Evolutionary conservation across 2,113 vertebrate genomes (phyloP).

Genomic region (Seriola quinqueradiata): DNA sequence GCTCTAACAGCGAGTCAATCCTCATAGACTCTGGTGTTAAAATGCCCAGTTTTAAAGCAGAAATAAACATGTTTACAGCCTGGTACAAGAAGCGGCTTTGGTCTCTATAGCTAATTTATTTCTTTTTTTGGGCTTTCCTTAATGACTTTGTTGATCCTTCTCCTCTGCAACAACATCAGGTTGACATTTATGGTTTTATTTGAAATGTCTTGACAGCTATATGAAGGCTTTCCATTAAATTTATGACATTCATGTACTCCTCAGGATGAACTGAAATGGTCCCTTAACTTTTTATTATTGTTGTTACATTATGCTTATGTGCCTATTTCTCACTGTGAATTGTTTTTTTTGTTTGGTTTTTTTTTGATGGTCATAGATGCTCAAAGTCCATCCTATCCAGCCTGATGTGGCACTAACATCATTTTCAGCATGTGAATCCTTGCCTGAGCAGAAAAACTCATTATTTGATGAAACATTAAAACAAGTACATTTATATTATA

Average conservation of each 20-base stretch:
- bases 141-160: no score
- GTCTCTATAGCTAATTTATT: no score
- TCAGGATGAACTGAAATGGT: not conserved
- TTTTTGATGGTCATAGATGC: not conserved
- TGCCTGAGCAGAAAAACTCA: slow-evolving; percentile 31
- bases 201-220: no score
- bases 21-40: no score
- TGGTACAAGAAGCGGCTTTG: no score
- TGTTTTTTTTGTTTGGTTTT: not conserved
- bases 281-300: not conserved
- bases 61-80: no score
- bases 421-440: slow-evolving; percentile 19
- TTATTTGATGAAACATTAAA: slow-evolving; percentile 64
- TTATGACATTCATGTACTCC: not conserved
- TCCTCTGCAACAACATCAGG: no score
- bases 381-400: slow-evolving; percentile 7
- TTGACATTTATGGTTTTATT: no score
- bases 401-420: slow-evolving; percentile 15
- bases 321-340: not conserved
- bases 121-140: no score
- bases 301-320: not conserved
- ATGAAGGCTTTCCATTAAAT: not conserved
- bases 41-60: no score
- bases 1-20: no score
- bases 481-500: slow-evolving; percentile 53